phyloP scores from a whole-genome alignment of 2,888 invertebrate species.

The Caenorhabditis sp. region DNA sequence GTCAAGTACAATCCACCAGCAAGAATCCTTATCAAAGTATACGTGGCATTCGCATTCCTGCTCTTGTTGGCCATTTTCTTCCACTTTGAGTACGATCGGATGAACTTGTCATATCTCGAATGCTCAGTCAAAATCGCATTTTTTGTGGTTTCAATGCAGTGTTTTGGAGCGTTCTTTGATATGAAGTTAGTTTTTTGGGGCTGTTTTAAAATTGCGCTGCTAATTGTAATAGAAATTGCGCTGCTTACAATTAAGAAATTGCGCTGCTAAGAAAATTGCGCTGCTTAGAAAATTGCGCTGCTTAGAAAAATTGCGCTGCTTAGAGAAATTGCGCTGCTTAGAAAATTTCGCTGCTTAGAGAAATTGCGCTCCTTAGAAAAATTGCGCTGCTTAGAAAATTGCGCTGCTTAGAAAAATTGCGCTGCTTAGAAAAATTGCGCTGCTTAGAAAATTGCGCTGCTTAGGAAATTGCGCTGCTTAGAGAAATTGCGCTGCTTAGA shows the following conservation, averaged over 20 bases:
- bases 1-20: conserved; percentile 78
- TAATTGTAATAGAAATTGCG: no score
- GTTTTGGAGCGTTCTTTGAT: conserved; percentile 78
- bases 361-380: no score
- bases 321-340: no score
- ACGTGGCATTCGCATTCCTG: conserved; percentile 76
- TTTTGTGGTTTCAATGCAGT: conserved; percentile 81
- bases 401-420: no score
- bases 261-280: not conserved
- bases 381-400: not conserved
- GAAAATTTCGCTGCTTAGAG: no score
- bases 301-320: not conserved
- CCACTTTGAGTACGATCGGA: conserved; percentile 82
- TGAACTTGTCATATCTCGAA: conserved; percentile 73
- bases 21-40: conserved; percentile 73
- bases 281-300: not conserved
- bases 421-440: no score
- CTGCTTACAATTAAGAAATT: no score
- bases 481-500: no score
- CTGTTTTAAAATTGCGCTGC: not conserved
- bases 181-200: conserved; percentile 27
- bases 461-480: no score
- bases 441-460: not conserved
- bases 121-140: conserved; percentile 79
- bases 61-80: conserved; percentile 79